phyloP scores from a whole-genome alignment of 2,797 vertebrate genomes.

The Crocodylus rhombifer region DNA sequence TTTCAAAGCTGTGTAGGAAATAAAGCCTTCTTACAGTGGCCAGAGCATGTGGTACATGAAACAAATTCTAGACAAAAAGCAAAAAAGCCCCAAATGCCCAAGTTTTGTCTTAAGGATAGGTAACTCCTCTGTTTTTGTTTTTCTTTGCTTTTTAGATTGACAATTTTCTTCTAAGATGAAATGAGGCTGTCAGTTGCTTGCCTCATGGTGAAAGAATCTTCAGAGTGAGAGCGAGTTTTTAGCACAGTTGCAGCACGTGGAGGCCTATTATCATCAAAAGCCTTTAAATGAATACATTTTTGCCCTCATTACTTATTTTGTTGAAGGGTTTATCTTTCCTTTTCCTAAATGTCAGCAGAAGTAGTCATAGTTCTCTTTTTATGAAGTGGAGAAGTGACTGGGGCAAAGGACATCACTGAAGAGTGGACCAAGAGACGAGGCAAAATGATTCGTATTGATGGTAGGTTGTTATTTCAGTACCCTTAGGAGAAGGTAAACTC shows the following conservation, averaged over 20 bases:
- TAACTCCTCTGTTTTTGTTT: background rate
- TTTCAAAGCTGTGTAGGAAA: background rate
- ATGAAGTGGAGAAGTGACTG: background rate
- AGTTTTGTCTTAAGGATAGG: background rate
- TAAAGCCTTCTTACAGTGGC: background rate
- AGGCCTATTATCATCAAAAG: background rate
- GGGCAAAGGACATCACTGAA: background rate
- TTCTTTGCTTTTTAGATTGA: background rate
- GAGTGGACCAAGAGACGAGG: background rate
- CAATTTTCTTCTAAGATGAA: background rate
- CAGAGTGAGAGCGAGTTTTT: background rate
- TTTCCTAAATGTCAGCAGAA: conserved; percentile 23
- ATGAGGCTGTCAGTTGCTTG: background rate
- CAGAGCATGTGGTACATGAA: background rate
- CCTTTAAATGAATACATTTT: background rate
- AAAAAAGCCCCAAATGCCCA: background rate
- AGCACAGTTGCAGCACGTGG: background rate
- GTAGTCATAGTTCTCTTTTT: background rate
- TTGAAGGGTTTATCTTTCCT: background rate
- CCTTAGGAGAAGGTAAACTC: background rate
- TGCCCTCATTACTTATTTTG: background rate
- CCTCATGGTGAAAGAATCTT: background rate
- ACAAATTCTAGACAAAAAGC: background rate
- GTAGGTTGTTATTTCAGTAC: background rate
- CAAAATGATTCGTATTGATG: background rate